Conservation (phyloP, 2,797 vertebrate species). For the Diceros bicornis region DNA sequence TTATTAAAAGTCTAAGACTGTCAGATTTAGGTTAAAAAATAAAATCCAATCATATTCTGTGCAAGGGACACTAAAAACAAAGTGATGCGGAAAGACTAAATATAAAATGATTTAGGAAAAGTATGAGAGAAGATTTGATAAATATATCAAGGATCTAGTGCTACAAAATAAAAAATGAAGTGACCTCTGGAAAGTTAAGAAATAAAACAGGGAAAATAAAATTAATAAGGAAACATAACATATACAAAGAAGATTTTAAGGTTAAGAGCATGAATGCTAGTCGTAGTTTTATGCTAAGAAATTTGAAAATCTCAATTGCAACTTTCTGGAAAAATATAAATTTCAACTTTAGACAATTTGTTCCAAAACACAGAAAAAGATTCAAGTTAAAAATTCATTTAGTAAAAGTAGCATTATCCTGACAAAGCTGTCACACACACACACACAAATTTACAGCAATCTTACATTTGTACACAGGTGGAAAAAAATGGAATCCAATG, state of each 20-base stretch:
- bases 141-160: background rate
- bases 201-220: background rate
- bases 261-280: background rate
- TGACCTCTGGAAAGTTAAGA: slow-evolving; percentile 52
- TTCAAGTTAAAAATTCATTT: slow-evolving; percentile 20
- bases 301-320: slow-evolving; percentile 17
- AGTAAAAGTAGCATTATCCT: background rate
- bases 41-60: background rate
- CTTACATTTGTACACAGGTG: background rate
- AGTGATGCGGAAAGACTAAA: slow-evolving; percentile 36
- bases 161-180: slow-evolving; percentile 35
- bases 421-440: background rate
- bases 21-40: slow-evolving; percentile 47
- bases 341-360: slow-evolving; percentile 3
- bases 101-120: slow-evolving; percentile 43
- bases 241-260: background rate
- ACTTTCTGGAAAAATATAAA: slow-evolving; percentile 56
- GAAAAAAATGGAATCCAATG: background rate
- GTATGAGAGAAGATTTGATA: slow-evolving; percentile 15
- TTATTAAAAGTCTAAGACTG: slow-evolving; percentile 12
- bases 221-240: background rate
- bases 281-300: background rate
- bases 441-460: background rate
- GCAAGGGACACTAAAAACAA: slow-evolving; percentile 23
- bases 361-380: slow-evolving; percentile 38